Evolutionary conservation across 1,140 invertebrate genomes (phyloP), one percentile per base, ranked within the genome.

Genomic region (Mamestra configurata): DNA sequence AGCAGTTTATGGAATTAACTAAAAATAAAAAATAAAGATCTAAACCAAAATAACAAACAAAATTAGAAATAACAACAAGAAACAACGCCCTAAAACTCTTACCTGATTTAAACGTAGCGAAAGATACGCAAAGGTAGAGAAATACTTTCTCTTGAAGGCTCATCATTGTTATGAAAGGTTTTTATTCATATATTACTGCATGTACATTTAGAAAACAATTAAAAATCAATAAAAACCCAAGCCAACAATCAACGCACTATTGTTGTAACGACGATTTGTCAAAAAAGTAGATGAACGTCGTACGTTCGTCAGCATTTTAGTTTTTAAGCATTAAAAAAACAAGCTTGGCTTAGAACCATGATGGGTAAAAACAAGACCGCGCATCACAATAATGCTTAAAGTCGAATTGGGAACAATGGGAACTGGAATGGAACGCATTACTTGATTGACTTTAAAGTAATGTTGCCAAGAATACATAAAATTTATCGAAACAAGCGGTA

Each of bases 1-100:
- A 99, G 92, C 99, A 99, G 80, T 96, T 94, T 83, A 99, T 97
- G 82, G 96, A 96, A 82, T 90, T 61, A 79, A 95, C 97, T 97
- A 93, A 92, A 88, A 91, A 85, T 75, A 85, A 84, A 85, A 82
- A 84, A 68, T 84, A 61, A 82, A 82, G 20, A 81, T 37, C 40
- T 10, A 64, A 85, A 77, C 70, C 79, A 85, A 78, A 82, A 84
- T 66, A 80, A 82, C 18, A 82, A 71, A 80, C 77, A 61, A 72
- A 72, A 77, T 81, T 66, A 40, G 70, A 82, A 82, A 78, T 57
- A 83, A 82, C 66, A 78, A 78, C 66, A 64, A 57, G 49, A 82
- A 86, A 84, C 76, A 87, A 88, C 77, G 89, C 90, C 90, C 89
- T 87, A 82, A 79, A 75, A 76, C 64, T 68, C 68, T 64, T 84